These are phyloP conservation scores for Rhea pennata DNA, from an alignment of 2,113 vertebrate species.

Conservation along the genomic window DNA sequence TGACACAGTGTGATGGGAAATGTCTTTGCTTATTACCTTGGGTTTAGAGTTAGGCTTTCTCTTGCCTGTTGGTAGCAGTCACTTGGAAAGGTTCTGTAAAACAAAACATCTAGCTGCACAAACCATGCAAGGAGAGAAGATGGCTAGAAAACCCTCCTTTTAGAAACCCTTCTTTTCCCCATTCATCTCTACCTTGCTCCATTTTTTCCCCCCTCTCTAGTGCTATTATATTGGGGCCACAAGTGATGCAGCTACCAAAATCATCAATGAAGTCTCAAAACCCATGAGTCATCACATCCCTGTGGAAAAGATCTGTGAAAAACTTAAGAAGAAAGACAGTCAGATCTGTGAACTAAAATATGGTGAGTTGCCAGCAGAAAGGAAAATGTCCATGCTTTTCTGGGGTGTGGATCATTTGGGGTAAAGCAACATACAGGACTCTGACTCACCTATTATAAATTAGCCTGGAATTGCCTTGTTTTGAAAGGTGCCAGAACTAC, in stretches of 20 bases:
- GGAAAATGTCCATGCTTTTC: background rate
- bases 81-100: background rate
- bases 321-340: slow-evolving; percentile 95
- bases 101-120: background rate
- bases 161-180: background rate
- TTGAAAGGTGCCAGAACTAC: background rate
- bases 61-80: background rate
- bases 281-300: slow-evolving; percentile 93
- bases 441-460: background rate
- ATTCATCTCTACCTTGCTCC: background rate
- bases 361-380: slow-evolving; percentile 76
- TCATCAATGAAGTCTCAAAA: slow-evolving; percentile 94
- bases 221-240: slow-evolving; percentile 98
- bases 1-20: background rate
- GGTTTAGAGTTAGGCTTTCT: background rate
- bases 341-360: slow-evolving; percentile 98
- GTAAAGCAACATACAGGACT: background rate
- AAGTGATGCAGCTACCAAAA: slow-evolving; percentile 96
- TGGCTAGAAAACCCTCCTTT: background rate
- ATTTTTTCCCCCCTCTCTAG: slow-evolving; percentile 71
- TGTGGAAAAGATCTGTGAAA: slow-evolving; percentile 95
- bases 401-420: background rate
- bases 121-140: background rate
- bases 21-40: background rate
- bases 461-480: background rate